These are phyloP conservation scores for Carabus problematicus DNA, from an alignment of 2,888 invertebrate genomes.

Conservation along the genomic window DNA sequence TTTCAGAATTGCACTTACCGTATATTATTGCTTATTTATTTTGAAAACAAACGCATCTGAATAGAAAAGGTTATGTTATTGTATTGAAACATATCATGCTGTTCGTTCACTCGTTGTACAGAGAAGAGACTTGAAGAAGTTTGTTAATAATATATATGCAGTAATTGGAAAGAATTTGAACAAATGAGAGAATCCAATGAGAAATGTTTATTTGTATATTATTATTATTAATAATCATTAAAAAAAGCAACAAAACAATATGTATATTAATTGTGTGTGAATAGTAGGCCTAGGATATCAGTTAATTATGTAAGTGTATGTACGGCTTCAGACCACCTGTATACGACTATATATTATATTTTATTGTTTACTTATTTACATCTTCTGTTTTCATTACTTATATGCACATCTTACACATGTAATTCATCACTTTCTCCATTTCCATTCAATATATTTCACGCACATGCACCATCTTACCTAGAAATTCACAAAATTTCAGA, in stretches of 20 bases:
- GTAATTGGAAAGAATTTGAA: constrained; percentile 1
- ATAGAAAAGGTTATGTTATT: too few species aligned
- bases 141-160: constrained; percentile 5
- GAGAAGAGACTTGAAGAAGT: background rate
- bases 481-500: too few species aligned
- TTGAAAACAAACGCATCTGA: too few species aligned
- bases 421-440: too few species aligned
- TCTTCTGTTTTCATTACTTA: constrained; percentile 15
- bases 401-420: constrained; percentile 18
- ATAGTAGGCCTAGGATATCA: constrained; percentile 37
- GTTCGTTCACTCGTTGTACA: constrained; percentile 4
- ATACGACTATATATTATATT: constrained; percentile 43
- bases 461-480: too few species aligned
- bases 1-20: too few species aligned
- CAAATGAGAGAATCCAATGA: constrained; percentile 5
- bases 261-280: constrained; percentile 40
- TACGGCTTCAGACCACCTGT: constrained; percentile 40
- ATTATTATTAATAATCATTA: background rate
- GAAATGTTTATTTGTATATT: constrained; percentile 5
- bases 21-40: too few species aligned
- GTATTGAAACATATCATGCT: too few species aligned
- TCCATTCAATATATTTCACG: too few species aligned
- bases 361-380: constrained; percentile 42
- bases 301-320: constrained; percentile 39
- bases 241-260: background rate